phyloP scores from a whole-genome alignment of 2,888 invertebrate genomes.

The Chironomus tentans region DNA sequence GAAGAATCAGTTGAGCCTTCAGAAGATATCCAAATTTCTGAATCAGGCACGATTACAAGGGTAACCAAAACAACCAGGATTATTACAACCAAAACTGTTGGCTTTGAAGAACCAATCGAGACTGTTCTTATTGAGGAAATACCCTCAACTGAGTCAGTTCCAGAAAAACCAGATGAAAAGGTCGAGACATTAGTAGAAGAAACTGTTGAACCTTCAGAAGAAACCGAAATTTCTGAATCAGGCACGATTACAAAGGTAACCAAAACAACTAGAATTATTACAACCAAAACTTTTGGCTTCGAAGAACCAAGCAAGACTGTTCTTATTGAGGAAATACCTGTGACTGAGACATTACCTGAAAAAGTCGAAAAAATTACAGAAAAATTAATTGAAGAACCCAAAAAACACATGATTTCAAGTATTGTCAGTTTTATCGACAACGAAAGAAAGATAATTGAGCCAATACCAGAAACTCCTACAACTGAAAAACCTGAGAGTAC shows the following conservation, averaged over 20 bases:
- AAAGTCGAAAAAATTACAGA: background rate
- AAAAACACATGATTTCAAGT: background rate
- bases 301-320: slow-evolving; percentile 31
- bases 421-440: too few species aligned
- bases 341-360: slow-evolving; percentile 27
- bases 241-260: background rate
- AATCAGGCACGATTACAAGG: background rate
- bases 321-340: slow-evolving; percentile 41
- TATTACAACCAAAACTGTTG: background rate
- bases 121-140: slow-evolving; percentile 29
- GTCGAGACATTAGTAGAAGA: too few species aligned
- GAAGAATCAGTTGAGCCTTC: too few species aligned
- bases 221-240: background rate
- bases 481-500: too few species aligned
- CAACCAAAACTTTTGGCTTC: background rate
- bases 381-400: background rate
- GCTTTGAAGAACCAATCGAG: background rate
- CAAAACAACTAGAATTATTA: background rate
- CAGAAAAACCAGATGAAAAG: too few species aligned
- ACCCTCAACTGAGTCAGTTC: background rate
- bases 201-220: too few species aligned
- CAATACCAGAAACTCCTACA: background rate
- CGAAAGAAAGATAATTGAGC: too few species aligned
- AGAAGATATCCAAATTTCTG: too few species aligned
- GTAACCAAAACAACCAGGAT: background rate